Evolutionary conservation across 2,888 invertebrate genomes (phyloP).

Genomic region (Adelphocoris suturalis): DNA sequence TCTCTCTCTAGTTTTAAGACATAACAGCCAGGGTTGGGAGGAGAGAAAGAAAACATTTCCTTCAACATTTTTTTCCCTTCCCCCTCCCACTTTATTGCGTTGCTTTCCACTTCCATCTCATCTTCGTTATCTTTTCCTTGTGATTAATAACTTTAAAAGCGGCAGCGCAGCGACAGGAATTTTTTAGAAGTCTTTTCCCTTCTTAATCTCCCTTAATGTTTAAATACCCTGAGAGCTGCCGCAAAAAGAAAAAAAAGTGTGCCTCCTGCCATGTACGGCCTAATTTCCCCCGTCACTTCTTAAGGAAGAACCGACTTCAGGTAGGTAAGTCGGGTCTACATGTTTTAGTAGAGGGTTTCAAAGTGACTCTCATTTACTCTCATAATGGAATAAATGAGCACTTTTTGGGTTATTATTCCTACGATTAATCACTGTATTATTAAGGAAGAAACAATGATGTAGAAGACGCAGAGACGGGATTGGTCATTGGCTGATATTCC

Average conservation of each 20-base stretch:
- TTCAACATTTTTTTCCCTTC: slow-evolving; percentile 8
- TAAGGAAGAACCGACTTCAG: not conserved
- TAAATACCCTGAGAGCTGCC: slow-evolving; percentile 61
- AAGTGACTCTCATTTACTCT: not conserved
- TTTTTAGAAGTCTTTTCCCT: slow-evolving; percentile 48
- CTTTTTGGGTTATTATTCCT: not conserved
- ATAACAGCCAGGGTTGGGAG: not conserved
- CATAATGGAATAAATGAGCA: slow-evolving; percentile 6
- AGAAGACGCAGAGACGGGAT: too few relatives aligned
- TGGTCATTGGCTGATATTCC: too few relatives aligned
- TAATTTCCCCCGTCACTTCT: slow-evolving; percentile 10
- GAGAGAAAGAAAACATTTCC: not conserved
- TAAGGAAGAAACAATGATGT: too few relatives aligned
- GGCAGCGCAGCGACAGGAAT: slow-evolving; percentile 55
- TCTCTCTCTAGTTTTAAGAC: slow-evolving; percentile 26
- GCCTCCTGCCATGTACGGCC: slow-evolving; percentile 46
- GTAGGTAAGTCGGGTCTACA: not conserved
- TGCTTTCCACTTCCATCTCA: slow-evolving; percentile 52
- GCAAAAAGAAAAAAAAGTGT: slow-evolving; percentile 45
- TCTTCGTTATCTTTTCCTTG: slow-evolving; percentile 58
- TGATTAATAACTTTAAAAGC: slow-evolving; percentile 67
- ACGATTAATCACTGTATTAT: too few relatives aligned
- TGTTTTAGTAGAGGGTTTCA: slow-evolving; percentile 3
- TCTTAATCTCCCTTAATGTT: slow-evolving; percentile 66
- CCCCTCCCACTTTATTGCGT: not conserved